Evolutionary conservation across 2,888 invertebrate species (phyloP).

Genomic region (Netelia inedita): DNA sequence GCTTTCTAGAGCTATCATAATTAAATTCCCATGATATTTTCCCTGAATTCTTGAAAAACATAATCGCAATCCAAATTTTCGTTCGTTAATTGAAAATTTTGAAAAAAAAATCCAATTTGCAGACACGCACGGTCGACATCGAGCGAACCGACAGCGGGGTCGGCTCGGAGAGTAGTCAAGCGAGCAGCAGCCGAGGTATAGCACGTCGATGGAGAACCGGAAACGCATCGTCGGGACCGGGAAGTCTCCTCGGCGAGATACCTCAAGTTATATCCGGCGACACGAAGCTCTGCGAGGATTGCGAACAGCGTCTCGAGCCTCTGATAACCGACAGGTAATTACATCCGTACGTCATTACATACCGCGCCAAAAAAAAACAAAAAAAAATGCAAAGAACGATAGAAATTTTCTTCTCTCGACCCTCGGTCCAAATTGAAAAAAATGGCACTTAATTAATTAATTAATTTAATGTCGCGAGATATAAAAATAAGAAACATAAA

Average conservation of each 20-base stretch:
- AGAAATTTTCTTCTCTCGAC: no score
- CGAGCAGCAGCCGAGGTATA: slow-evolving; percentile 89
- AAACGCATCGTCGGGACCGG: slow-evolving; percentile 83
- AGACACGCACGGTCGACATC: slow-evolving; percentile 89
- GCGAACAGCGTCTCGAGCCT: slow-evolving; percentile 92
- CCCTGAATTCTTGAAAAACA: no score
- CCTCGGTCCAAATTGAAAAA: slow-evolving; percentile 4
- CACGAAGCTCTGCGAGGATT: slow-evolving; percentile 93
- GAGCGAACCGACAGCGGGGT: slow-evolving; percentile 97
- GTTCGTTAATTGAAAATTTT: no score
- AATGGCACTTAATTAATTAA: background rate
- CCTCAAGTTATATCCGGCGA: slow-evolving; percentile 85
- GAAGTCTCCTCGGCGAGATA: slow-evolving; percentile 86
- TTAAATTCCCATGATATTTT: no score
- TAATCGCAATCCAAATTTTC: no score
- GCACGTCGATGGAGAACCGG: slow-evolving; percentile 81
- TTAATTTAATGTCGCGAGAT: background rate
- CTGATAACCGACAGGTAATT: slow-evolving; percentile 89
- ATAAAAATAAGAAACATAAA: background rate
- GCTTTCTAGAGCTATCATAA: no score
- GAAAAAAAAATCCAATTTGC: slow-evolving; percentile 7
- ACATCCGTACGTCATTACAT: background rate
- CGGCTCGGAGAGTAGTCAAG: slow-evolving; percentile 96
- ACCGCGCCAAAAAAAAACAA: background rate
- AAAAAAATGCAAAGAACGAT: background rate